Evolutionary conservation across 2,888 invertebrate genomes (phyloP).

Genomic region (Liopterus haemorrhoidalis): DNA sequence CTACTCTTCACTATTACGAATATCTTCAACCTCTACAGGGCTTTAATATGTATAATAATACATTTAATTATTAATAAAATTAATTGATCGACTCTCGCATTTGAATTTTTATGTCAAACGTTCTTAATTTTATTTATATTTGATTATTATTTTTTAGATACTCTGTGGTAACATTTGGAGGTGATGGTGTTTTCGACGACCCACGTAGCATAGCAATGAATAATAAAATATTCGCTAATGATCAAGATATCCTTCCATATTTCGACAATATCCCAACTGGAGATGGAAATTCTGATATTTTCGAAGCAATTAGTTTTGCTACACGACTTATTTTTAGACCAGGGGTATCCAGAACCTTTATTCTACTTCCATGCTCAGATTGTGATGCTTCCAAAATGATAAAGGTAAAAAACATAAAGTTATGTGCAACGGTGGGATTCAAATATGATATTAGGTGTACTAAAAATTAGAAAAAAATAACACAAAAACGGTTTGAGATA

Average conservation of each 20-base stretch:
- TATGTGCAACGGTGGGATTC: slow-evolving; percentile 11
- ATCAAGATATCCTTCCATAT: slow-evolving; percentile 57
- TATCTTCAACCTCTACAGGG: too few relatives aligned
- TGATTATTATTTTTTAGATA: slow-evolving; percentile 55
- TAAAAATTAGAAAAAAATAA: too few relatives aligned
- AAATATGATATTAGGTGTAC: too few relatives aligned
- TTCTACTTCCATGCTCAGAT: slow-evolving; percentile 72
- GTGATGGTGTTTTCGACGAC: slow-evolving; percentile 59
- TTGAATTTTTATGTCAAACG: slow-evolving; percentile 12
- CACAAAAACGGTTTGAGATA: too few relatives aligned
- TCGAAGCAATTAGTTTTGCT: slow-evolving; percentile 69
- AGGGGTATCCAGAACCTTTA: slow-evolving; percentile 75
- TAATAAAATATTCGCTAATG: slow-evolving; percentile 62
- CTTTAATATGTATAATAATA: too few relatives aligned
- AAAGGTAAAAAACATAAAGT: too few relatives aligned
- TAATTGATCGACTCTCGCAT: too few relatives aligned
- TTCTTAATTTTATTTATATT: slow-evolving; percentile 2
- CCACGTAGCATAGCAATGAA: slow-evolving; percentile 71
- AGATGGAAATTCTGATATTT: slow-evolving; percentile 61
- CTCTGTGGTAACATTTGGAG: slow-evolving; percentile 74
- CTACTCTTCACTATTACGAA: too few relatives aligned
- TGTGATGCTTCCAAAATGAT: slow-evolving; percentile 65
- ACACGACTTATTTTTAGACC: slow-evolving; percentile 70
- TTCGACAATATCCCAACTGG: slow-evolving; percentile 62
- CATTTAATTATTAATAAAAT: too few relatives aligned